Percentiles rank a stretch among this genome's conserved stretches.
These are phyloP conservation scores for Pyrochroa serraticornis DNA, from an alignment of 2,888 invertebrate genomes.

Conservation along the genomic window DNA sequence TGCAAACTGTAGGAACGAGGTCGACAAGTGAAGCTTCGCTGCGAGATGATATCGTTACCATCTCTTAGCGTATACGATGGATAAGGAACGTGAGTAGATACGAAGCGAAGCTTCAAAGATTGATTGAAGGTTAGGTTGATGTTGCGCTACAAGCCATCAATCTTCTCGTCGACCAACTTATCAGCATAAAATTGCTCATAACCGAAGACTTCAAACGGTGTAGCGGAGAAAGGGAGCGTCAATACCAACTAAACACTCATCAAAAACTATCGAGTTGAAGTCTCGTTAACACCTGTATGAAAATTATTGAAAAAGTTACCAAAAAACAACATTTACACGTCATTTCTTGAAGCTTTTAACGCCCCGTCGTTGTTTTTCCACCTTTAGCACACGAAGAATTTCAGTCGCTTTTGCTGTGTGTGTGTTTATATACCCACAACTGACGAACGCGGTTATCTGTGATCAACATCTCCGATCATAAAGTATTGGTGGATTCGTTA, in stretches of 20 bases:
- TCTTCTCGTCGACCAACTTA: constrained; percentile 15
- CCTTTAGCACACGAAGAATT: constrained; percentile 45
- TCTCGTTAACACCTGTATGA: no score
- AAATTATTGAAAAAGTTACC: no score
- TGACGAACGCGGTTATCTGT: constrained; percentile 20
- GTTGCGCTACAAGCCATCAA: constrained; percentile 23
- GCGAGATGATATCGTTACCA: no score
- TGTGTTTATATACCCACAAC: background rate
- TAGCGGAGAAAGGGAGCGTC: constrained; percentile 28
- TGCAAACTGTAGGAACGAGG: no score
- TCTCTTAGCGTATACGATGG: constrained; percentile 1
- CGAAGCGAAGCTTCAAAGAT: constrained; percentile 27
- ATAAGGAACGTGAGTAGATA: constrained; percentile 18
- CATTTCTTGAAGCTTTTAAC: constrained; percentile 46
- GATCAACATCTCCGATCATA: constrained; percentile 27
- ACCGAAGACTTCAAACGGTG: constrained; percentile 17
- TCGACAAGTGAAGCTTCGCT: no score
- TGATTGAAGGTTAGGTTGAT: constrained; percentile 28
- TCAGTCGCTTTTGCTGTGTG: background rate
- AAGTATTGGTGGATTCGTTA: constrained; percentile 20
- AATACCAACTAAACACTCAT: constrained; percentile 32
- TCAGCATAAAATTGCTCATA: constrained; percentile 27
- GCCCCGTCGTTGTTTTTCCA: constrained; percentile 51
- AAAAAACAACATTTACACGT: constrained; percentile 47
- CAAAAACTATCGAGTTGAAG: background rate